Evolutionary conservation across 2,888 invertebrate genomes (phyloP), one percentile per base, ranked within the genome.

Genomic region (Acheta domesticus): DNA sequence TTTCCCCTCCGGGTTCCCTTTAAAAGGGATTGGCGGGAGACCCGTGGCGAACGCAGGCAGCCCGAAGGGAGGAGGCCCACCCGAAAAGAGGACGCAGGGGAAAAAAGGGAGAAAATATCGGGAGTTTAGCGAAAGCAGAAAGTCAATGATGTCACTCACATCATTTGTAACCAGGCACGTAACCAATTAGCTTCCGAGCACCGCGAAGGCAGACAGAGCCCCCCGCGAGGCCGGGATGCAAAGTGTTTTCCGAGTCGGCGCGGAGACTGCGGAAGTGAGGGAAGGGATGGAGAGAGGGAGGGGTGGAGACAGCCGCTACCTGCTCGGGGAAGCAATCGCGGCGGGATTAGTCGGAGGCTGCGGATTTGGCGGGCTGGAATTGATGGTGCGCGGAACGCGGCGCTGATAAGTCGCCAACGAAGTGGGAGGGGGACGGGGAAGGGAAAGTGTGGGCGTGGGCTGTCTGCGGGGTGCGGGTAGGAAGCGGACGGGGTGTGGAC

Each of bases 71-170:
- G 36, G 36, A 36, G 36, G 8, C 36, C 8, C 36, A 8, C 36
- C 36, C 36, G 36, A 36, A 36, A 36, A 36, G 36, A 36, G 36
- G 36, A 36, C 36, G 36, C 36, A 36, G 36, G 5, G 23, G 14
- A 11, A 62, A 62, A 62, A 62, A 62, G 62, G 62, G 62, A 62
- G 62, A 62, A 36, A 62, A 62, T 62, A 62, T 62, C 62, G 62
- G 36, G 36, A 36, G 36, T 36, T 36, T 36, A 36, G 62, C 62
- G 62, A 62, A 62, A 62, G 62, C n/a, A 62, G 62, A 62, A 62
- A 62, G n/a, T 62, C 62, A 62, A 62, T 62, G 62, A 62, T 62
- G 62, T 62, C 62, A 62, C 62, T 62, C 62, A 62, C 62, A 62
- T 62, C 62, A 62, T 62, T 62, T 62, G 62, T 62, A 62, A 62